Base-by-base conservation (phyloP, 2,888 invertebrate species). In the Chouioia cunea region DNA sequence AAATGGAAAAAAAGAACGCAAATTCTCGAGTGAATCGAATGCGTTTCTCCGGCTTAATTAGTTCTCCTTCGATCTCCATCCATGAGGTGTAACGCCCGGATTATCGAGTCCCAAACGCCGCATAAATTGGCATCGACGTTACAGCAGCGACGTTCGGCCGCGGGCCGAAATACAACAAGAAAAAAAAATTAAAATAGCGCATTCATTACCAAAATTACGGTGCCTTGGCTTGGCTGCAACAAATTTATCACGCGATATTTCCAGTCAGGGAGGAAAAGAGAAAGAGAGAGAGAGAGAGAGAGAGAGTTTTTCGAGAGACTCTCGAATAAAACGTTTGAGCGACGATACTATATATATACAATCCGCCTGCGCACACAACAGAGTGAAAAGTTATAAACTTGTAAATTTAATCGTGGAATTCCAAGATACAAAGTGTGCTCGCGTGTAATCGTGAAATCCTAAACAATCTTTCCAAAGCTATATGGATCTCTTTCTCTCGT, bases 231-330 rank as follows among this genome's bases (percentile, higher is more conserved):
- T 59, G 6, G 2, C 15, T 59, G 63, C 60, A 23, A 64, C 69
- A 73, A 78, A 78, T 78, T 77, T 76, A 75, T 63, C 73, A 70
- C 68, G 66, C 73, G 71, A 70, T 74, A 77, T 78, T 78, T 75
- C 62, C 46, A 48, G 23, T 56, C 57, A 53, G 65, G 22, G 56
- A 56, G 56, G 22, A 57, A 59, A 65, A 47, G 52, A 14, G 36
- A 36, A 44, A 48, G 22, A 46, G 43, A 44, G 22, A 59, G 56
- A 15, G 27, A 43, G 10, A 12, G 46, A 48, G 44, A 53, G 15
- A 46, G 53, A 22, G 16, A 48, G 62, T 63, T 65, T 63, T 53
- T 73, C n/a, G n/a, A 46, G 43, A 36, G 10, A 1, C 36, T 36
- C 36, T 1, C 36, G 36, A 36, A 36, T 36, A 36, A 36, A 36